These are phyloP conservation scores for Ciona savignyi DNA, from an alignment of 23 tunicate genomes.

Conservation along the genomic window DNA sequence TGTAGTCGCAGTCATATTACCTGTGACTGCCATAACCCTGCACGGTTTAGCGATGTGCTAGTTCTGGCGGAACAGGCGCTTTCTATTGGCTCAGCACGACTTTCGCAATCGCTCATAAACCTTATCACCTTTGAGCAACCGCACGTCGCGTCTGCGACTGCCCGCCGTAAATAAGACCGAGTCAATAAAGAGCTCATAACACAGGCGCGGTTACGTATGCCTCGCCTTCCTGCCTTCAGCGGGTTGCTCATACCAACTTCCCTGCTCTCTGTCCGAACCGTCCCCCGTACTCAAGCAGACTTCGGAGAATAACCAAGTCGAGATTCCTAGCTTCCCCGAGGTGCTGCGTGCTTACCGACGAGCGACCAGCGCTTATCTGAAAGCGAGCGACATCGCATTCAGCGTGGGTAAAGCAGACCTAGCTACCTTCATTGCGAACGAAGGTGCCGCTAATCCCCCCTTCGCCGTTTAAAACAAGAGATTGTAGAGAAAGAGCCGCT, in stretches of 20 bases:
- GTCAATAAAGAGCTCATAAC: background rate
- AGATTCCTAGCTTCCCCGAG: background rate
- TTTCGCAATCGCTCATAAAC: background rate
- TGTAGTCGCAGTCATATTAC: no score
- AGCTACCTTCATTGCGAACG: background rate
- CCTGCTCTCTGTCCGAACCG: background rate
- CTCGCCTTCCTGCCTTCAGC: background rate
- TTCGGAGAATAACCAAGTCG: background rate
- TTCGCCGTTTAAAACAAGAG: background rate
- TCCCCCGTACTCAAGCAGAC: background rate
- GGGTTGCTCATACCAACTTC: background rate
- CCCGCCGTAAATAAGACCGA: background rate
- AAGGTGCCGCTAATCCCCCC: conserved; percentile 1
- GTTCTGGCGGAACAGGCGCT: background rate
- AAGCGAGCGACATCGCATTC: conserved; percentile 1
- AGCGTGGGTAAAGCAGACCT: background rate
- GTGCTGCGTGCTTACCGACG: background rate
- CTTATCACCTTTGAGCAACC: conserved; percentile 8
- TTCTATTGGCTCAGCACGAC: background rate
- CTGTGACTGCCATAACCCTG: no score
- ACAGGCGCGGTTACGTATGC: background rate
- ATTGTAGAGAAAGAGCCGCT: background rate
- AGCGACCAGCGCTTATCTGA: background rate
- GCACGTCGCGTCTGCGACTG: conserved; percentile 21
- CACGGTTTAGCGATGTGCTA: no score